phyloP scores from a whole-genome alignment of 2,797 vertebrate genomes.

The Clarias fuscus region DNA sequence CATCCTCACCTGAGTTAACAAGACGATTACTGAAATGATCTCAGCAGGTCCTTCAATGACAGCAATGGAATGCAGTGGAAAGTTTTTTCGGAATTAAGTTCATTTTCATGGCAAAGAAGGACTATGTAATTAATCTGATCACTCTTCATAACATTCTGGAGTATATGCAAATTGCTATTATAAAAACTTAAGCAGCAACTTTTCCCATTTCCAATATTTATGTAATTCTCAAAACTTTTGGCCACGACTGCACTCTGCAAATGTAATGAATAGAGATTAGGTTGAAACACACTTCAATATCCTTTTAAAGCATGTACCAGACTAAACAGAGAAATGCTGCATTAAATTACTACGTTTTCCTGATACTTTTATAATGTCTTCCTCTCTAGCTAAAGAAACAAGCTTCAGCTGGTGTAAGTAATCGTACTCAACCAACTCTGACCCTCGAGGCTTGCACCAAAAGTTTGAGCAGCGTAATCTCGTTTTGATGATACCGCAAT shows the following conservation, averaged over 20 bases:
- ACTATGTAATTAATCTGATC: no score
- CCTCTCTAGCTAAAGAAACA: not conserved
- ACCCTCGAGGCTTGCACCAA: conserved; percentile 63
- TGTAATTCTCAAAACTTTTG: no score
- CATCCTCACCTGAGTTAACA: no score
- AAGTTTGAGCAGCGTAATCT: conserved; percentile 61
- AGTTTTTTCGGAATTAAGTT: no score
- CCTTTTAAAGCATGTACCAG: not conserved
- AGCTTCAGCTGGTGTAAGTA: conserved; percentile 45
- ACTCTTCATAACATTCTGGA: no score
- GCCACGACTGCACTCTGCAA: not conserved
- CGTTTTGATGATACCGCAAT: conserved; percentile 66
- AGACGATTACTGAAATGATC: no score
- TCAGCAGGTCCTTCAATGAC: no score
- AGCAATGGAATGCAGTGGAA: no score
- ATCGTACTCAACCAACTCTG: conserved; percentile 66
- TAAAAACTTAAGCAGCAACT: no score
- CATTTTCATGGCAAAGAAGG: no score
- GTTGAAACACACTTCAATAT: not conserved
- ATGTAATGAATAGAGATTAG: not conserved
- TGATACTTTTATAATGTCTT: not conserved
- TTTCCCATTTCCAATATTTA: no score
- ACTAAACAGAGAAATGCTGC: not conserved
- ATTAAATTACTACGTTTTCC: not conserved
- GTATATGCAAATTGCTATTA: no score